phyloP scores from a whole-genome alignment of 2,888 invertebrate species.

The Acanthosepion lycidas region DNA sequence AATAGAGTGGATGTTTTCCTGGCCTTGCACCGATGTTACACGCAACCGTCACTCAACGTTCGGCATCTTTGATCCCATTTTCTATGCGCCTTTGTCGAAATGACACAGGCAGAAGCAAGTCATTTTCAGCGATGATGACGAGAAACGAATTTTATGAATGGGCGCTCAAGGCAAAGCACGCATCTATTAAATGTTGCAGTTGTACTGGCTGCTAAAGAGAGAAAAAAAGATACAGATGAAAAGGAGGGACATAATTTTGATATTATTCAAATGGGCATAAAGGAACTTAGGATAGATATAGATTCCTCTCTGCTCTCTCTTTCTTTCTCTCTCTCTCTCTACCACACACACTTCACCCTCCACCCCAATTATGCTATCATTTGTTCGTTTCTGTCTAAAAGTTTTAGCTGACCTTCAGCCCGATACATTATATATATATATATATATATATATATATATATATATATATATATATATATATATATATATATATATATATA shows the following conservation, averaged over 20 bases:
- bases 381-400: too few relatives aligned
- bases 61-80: constrained; percentile 42
- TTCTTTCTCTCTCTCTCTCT: too few relatives aligned
- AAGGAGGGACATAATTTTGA: background rate
- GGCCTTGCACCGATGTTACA: constrained; percentile 25
- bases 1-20: background rate
- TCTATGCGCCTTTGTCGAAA: constrained; percentile 33
- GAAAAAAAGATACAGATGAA: background rate
- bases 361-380: too few relatives aligned
- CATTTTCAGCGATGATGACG: constrained; percentile 15
- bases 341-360: too few relatives aligned
- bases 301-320: too few relatives aligned
- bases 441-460: background rate
- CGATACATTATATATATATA: too few relatives aligned
- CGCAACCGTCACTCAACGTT: constrained; percentile 41
- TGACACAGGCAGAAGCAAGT: constrained; percentile 33
- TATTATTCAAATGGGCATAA: background rate
- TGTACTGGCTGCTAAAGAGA: background rate
- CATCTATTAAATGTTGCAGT: background rate
- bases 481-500: constrained; percentile 41
- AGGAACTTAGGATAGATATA: background rate
- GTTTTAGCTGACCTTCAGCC: too few relatives aligned
- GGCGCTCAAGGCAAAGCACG: background rate
- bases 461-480: background rate
- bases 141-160: background rate